Percentiles rank a stretch among this genome's conserved stretches.
Conservation (phyloP, 2,113 vertebrate genomes). For the Trogon melanurus region DNA sequence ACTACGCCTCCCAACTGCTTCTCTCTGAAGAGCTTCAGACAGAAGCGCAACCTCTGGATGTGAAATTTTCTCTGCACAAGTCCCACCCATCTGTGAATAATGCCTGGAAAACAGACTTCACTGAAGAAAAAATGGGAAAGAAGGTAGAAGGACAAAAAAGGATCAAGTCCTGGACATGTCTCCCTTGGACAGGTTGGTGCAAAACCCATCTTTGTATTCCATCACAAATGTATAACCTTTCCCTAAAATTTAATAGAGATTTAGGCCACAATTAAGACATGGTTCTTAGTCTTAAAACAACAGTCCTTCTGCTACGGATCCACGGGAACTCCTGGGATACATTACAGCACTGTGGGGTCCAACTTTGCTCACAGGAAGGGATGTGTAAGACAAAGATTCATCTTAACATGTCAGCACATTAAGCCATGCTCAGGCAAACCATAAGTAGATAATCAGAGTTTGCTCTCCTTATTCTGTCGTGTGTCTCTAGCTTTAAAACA, state of each 20-base stretch:
- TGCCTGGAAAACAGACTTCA: background rate
- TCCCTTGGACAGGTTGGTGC: rapidly evolving
- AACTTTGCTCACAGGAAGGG: background rate
- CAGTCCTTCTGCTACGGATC: background rate
- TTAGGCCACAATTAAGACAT: background rate
- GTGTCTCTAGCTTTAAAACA: background rate
- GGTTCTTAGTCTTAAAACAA: background rate
- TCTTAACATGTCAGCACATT: background rate
- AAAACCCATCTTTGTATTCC: background rate
- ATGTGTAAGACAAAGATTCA: background rate
- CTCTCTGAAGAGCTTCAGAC: background rate
- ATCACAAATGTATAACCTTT: background rate
- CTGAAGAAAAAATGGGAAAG: background rate
- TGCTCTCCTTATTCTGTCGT: background rate
- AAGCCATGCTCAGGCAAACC: background rate
- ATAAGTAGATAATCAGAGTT: background rate
- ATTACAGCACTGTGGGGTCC: background rate
- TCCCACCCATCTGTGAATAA: background rate
- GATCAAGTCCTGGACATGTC: background rate
- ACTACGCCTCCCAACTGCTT: background rate
- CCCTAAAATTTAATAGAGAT: background rate
- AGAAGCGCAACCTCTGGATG: background rate
- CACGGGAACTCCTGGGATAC: background rate
- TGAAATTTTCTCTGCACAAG: background rate
- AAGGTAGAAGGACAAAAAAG: background rate